These are phyloP conservation scores for rat (Rattus norvegicus) DNA, from an alignment of 2,113 vertebrate genomes.

Conservation along the genomic window GRCr8 NC_086027.1:49817501-49818000, in stretches of 20 bases:
- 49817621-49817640: background rate
- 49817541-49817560: background rate
- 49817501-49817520: background rate
- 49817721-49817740: background rate
- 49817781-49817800: background rate
- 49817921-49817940: background rate
- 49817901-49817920: background rate
- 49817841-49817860: background rate
- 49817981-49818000: background rate
- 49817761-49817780: background rate
- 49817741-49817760: background rate
- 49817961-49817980: background rate
- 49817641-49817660: background rate
- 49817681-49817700: background rate
- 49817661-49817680: background rate
- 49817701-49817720: background rate
- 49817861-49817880: background rate
- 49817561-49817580: background rate
- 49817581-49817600: background rate
- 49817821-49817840: background rate
- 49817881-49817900: background rate
- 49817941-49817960: background rate
- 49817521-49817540: background rate
- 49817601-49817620: background rate
- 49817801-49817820: background rate